phyloP scores from a whole-genome alignment of 2,113 vertebrate genomes.

The Pterocles gutturalis region DNA sequence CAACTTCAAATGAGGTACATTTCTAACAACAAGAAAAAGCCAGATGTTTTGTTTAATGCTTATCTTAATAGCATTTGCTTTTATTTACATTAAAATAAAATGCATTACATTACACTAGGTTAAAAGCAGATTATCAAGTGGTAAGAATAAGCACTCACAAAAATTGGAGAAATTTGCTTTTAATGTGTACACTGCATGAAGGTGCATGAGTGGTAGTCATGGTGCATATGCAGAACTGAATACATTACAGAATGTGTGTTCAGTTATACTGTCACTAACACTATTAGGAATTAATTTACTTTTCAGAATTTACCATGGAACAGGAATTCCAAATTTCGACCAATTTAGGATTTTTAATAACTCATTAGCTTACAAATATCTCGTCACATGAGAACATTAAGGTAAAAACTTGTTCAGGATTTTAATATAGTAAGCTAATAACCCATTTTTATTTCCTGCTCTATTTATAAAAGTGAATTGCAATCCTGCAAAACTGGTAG shows the following conservation, averaged over 20 bases:
- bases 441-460: background rate
- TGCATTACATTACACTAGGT: background rate
- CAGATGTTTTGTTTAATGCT: background rate
- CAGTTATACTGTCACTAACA: background rate
- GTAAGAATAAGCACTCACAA: background rate
- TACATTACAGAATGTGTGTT: background rate
- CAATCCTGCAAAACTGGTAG: background rate
- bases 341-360: background rate
- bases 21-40: background rate
- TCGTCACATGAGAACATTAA: background rate
- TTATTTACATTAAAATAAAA: background rate
- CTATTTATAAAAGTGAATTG: background rate
- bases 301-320: background rate
- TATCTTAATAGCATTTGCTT: background rate
- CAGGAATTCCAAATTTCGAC: background rate
- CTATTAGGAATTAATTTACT: background rate
- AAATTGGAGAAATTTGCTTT: background rate
- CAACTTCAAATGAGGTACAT: background rate
- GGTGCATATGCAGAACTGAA: background rate
- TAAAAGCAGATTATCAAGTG: background rate
- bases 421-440: background rate
- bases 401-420: background rate
- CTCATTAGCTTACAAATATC: background rate
- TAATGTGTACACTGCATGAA: background rate
- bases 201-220: background rate